Evolutionary conservation across 2,113 vertebrate species (phyloP), one percentile per base, ranked within the genome.

Genomic region (Sapayoa aenigma): DNA sequence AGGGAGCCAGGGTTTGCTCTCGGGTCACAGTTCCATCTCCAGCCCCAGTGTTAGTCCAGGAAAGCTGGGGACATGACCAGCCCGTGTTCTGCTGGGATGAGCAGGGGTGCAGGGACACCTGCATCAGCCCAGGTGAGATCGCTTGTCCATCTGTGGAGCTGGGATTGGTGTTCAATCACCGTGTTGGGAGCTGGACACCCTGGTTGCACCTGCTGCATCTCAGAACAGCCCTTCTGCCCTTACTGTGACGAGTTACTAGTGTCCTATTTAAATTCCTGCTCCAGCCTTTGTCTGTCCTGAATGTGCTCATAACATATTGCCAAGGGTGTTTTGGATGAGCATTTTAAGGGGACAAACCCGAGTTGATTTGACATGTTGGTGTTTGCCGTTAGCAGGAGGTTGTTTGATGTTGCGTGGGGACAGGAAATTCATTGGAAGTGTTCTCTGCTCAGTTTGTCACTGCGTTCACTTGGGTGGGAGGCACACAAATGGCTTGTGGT

Each of bases 121-220:
- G 18, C 6, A 3, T 12, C 42, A 44, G 56, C 49, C 33, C 9
- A 3, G 37, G 2, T 25, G 23, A 41, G 42, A 39, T 12, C 8
- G 33, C 19, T 14, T 17, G 44, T 27, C 2, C 1, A 4, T 59
- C 55, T 31, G 31, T 0, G 0, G 42, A 16, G 42, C 7, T 44
- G 42, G 42, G 42, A 44, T 42, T 42, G 41, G 14, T 42, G n/a
- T 42, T 42, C 41, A 42, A 42, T 75, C 30, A 5, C 33, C 3
- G 1, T 0, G 1, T 4, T 9, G 14, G 30, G 58, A 72, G 46
- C 35, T 0, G 0, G 14, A 25, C 46, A 72, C 42, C 35, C 0
- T 0, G 35, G 1, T 24, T 8, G 14, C 28, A 18, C 56, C 46
- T 35, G 1, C 44, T 21, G 52, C 2, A 2, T 10, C 33, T 62